A percentile compares a stretch with the other conserved stretches of the same genome.
Conservation (phyloP, 2,113 vertebrate genomes). For the Casuarius casuarius region DNA sequence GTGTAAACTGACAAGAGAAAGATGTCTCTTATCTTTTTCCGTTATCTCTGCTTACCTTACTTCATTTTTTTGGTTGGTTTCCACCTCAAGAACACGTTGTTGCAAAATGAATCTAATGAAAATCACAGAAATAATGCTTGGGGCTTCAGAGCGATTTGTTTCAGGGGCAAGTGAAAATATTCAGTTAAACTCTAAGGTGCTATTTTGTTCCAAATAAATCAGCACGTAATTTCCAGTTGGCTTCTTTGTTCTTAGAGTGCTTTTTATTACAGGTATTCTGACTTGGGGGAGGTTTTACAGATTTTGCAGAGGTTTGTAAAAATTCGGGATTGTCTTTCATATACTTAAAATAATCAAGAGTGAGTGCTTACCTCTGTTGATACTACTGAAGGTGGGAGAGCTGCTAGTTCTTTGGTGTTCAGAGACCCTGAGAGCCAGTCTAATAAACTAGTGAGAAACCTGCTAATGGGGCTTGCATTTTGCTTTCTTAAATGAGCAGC, state of each 20-base stretch:
- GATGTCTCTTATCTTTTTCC: constrained; percentile 48
- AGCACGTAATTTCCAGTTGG: rapidly evolving
- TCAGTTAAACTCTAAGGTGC: neutral
- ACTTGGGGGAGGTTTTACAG: neutral
- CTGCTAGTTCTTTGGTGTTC: neutral
- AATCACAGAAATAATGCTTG: neutral
- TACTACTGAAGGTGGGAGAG: rapidly evolving
- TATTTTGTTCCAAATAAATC: neutral
- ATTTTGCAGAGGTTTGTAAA: neutral
- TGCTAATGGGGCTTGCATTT: neutral
- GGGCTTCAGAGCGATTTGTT: neutral
- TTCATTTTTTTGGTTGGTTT: constrained; percentile 1
- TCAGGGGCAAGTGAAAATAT: neutral
- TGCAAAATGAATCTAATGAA: neutral
- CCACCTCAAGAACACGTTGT: neutral
- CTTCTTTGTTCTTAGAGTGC: neutral
- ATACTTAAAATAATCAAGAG: neutral
- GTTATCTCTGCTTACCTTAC: constrained; percentile 47
- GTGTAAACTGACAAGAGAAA: neutral
- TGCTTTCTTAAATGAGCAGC: neutral
- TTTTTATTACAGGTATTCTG: neutral
- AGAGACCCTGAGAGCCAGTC: neutral
- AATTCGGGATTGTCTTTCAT: neutral
- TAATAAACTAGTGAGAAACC: neutral
- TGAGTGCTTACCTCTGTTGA: rapidly evolving